Base-by-base conservation (phyloP, 2,113 vertebrate genomes). In the Ochotona curzoniae region DNA sequence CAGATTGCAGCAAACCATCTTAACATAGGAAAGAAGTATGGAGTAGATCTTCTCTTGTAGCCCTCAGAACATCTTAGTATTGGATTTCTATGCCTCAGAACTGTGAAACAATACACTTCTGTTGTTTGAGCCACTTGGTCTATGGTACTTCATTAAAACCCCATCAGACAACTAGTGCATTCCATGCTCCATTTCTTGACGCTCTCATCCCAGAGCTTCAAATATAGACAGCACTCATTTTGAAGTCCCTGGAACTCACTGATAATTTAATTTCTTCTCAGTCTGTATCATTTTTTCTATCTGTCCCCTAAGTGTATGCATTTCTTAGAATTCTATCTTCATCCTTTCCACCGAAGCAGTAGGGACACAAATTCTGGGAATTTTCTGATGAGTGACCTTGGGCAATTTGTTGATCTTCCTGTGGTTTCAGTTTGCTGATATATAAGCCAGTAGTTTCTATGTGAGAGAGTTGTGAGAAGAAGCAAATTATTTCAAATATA, bases 291-390 rank as follows among this genome's bases (percentile, higher is more conserved):
- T 14, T 89, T 84, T 35, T 38, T 91, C 73, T 90, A 14, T 70
- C 30, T 83, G 51, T 6, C 90, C 54, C 23, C 51, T 90, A 81
- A 81, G 61, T 81, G 25, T 88, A 13, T 93, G 8, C 26, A 35
- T 84, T 66, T 90, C 54, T 76, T 90, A 57, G 54, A 80, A 90
- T 90, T 92, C 26, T 35, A 35, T 67, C 51, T 90, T 87, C 4
- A 8, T 84, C n/a, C 12, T 93, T 26, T 66, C 67, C 14, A 5
- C 26, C 12, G 26, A 83, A 73, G 28, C 38, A 80, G 73, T 69
- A 82, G 61, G 44, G 83, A 18, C 51, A 63, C 15, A 79, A 83
- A 30, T 88, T 81, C 26, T 75, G 3, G 57, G 30, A 20, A 3
- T 5, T 83, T 32, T 28, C 78, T 81, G 18, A 51, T 30, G 9